Evolutionary conservation across 2,113 vertebrate species (phyloP), one percentile per base, ranked within the genome.

Genomic region (Bambusicola thoracicus): DNA sequence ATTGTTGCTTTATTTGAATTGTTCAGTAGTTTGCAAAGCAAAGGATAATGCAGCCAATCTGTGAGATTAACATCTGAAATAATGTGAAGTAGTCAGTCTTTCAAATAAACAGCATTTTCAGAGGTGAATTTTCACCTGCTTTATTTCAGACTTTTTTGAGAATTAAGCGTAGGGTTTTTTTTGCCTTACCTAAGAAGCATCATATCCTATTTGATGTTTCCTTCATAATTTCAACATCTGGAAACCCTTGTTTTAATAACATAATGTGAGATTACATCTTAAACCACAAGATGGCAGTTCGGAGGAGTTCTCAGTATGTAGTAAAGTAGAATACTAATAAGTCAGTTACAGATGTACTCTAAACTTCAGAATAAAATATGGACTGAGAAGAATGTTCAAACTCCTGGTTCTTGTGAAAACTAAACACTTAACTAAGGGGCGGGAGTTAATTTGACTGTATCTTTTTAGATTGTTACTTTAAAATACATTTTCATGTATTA

Each of bases 251-350:
- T 67, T 88, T 81, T 67, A 81, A 38, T 90, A 90, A 81, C 14
- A 19, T 36, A 77, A 81, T 73, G 59, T 67, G 59, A 87, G 49
- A 77, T 78, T 85, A 7, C 34, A 48, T 82, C 20, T 87, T 86
- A 56, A 81, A 78, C 61, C 61, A 81, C 34, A 90, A 78, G 46
- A 94, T 92, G 56, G 63, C 56, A 80, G 69, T 63, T 93, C 88
- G 88, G 85, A 94, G 80, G 29, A 91, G 67, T 59, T 80, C 30
- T 51, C 69, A 86, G 41, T 92, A 16, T 90, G 76, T 51, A 81
- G 3, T 83, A 59, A 63, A 90, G 36, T 75, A 70, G 38, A 75
- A 44, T 72, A 55, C 51, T 87, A 80, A 63, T 75, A 84, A 84
- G 85, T 86, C 32, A 68, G 20, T 58, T 63, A 68, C 66, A 91